Evolutionary conservation across 2,888 invertebrate genomes (phyloP).

Genomic region (Cosmia trapezina): DNA sequence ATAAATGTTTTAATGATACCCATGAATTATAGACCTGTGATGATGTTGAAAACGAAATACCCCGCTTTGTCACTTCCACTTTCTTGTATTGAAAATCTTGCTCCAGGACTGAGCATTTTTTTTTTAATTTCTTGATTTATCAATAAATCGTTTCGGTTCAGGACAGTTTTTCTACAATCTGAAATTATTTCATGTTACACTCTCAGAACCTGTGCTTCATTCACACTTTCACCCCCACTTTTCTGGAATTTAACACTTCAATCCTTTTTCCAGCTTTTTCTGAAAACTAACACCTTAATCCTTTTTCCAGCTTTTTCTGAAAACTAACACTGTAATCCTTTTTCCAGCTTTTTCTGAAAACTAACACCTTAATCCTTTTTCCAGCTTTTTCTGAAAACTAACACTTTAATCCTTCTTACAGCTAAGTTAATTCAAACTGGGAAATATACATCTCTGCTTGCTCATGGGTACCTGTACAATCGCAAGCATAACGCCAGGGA

Average conservation of each 20-base stretch:
- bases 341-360: constrained; percentile 17
- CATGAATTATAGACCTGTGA: background rate
- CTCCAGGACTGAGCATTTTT: background rate
- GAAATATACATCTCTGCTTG: constrained; percentile 29
- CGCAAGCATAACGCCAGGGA: constrained; percentile 13
- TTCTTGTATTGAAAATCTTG: background rate
- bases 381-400: background rate
- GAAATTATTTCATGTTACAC: background rate
- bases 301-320: constrained; percentile 19
- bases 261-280: no score
- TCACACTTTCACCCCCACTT: background rate
- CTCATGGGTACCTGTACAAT: constrained; percentile 38
- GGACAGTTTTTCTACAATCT: background rate
- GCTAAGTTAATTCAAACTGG: constrained; percentile 21
- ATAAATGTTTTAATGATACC: background rate
- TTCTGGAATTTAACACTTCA: no score
- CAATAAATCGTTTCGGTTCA: background rate
- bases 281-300: background rate
- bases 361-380: no score
- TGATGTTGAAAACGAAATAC: background rate
- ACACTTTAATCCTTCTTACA: constrained; percentile 17
- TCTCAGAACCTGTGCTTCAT: background rate
- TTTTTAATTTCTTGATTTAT: background rate
- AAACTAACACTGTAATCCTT: background rate
- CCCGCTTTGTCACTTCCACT: background rate